Base-by-base conservation (phyloP, 2,888 invertebrate genomes). In the Nudaria mundana region DNA sequence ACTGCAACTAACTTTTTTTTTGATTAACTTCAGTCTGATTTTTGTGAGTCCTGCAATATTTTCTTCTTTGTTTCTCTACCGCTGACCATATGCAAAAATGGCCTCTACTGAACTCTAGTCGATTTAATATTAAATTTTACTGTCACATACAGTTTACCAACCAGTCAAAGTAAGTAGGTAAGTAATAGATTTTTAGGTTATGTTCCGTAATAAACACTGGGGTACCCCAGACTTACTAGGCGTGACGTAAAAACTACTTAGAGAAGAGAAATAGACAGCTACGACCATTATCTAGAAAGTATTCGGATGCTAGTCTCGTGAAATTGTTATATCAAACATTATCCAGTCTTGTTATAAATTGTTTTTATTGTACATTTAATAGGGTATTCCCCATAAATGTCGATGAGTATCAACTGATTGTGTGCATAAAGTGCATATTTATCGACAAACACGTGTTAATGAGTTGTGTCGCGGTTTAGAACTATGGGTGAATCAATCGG, bases 401-500 rank as follows among this genome's bases (percentile, higher is more conserved):
- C 7, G 12, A 30, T 24, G 26, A 37, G 32, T 40, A 56, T 57
- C 68, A 60, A 66, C 64, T 68, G 67, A 63, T 63, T 51, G 37
- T 20, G 20, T 20, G 20, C 20, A 20, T 20, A 20, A n/a, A 50
- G 45, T 61, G 48, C 55, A 52, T 38, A 32, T 44, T 44, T 41
- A 50, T 44, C 35, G 44, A 43, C 66, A n/a, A n/a, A 72, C 72
- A 71, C 71, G 68, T 67, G 69, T 55, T 51, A 56, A 48, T 78
- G 75, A 75, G 65, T 76, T 65, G 72, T 66, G 72, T n/a, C 74
- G 65, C 56, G 63, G 75, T 66, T 70, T 66, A 66, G 66, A 63
- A 66, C 66, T 54, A 66, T 57, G 65, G 76, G 76, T 87, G 86
- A 88, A 63, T 87, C 88, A 87, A 56, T 36, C 73, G 82, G 70